Conservation (phyloP, 2,888 invertebrate genomes). For the Pelosia muscerda region DNA sequence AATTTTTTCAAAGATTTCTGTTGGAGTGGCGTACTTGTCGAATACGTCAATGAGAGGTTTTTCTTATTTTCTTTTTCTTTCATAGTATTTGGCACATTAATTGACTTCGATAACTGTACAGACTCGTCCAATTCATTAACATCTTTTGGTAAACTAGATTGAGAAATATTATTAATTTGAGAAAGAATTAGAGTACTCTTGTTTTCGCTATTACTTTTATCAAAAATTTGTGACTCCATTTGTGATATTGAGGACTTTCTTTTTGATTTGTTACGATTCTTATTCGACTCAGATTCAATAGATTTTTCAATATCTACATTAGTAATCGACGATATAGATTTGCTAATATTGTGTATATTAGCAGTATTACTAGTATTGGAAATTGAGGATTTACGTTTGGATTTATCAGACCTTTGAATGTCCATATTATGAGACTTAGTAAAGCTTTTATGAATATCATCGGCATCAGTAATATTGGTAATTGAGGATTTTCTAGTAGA, state of each 20-base stretch:
- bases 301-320: conserved; percentile 29
- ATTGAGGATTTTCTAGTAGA: background rate
- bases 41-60: conserved; percentile 63
- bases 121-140: conserved; percentile 32
- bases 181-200: conserved; percentile 72
- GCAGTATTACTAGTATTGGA: conserved; percentile 17
- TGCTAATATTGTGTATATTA: background rate
- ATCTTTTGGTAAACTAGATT: conserved; percentile 55
- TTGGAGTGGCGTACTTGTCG: conserved; percentile 78
- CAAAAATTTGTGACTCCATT: conserved; percentile 31
- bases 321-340: conserved; percentile 30
- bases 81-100: conserved; percentile 50
- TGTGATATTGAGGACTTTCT: conserved; percentile 48
- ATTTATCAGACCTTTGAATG: conserved; percentile 17
- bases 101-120: conserved; percentile 61
- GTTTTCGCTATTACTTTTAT: conserved; percentile 36
- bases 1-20: conserved; percentile 66
- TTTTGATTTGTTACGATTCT: conserved; percentile 24
- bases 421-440: conserved; percentile 14
- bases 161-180: conserved; percentile 69
- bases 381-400: conserved; percentile 36
- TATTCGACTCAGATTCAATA: conserved; percentile 18
- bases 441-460: conserved; percentile 10
- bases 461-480: background rate
- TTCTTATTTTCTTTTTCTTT: conserved; percentile 60